phyloP scores from a whole-genome alignment of 2,113 vertebrate genomes.

The Gymnorhina tibicen region DNA sequence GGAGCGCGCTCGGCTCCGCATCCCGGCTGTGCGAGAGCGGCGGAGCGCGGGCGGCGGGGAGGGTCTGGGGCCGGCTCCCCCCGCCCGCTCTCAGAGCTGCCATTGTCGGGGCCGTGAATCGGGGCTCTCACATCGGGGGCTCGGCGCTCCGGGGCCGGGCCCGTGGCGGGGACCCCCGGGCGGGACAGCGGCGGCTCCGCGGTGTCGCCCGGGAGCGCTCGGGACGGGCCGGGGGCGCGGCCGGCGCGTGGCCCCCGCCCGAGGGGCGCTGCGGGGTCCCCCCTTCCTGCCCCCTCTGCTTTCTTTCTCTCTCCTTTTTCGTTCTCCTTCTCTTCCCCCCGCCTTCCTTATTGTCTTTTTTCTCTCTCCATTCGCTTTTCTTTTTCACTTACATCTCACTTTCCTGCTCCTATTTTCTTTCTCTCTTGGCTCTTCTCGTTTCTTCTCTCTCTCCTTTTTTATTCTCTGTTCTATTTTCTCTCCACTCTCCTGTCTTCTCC shows the following conservation, averaged over 20 bases:
- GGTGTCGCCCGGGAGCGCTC: not conserved
- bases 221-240: not conserved
- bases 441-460: not conserved
- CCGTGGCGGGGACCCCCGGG: slow-evolving; percentile 47
- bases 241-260: not conserved
- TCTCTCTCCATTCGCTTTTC: no score
- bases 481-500: not conserved
- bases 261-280: not conserved
- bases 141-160: slow-evolving; percentile 8
- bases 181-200: slow-evolving; percentile 73
- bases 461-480: not conserved
- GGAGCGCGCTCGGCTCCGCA: not conserved
- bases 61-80: not conserved
- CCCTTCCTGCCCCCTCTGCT: not conserved
- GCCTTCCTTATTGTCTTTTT: not conserved
- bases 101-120: slow-evolving; percentile 65
- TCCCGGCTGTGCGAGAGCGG: not conserved
- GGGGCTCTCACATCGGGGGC: slow-evolving; percentile 42
- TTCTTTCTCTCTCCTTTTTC: not conserved
- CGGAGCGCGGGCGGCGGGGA: not conserved
- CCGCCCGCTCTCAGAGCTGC: slow-evolving; percentile 33
- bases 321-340: not conserved
- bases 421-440: not conserved
- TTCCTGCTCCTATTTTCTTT: not conserved
- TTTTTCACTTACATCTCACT: not conserved